These are phyloP conservation scores for Panulirus ornatus DNA, from an alignment of 1,140 invertebrate species.

Conservation along the genomic window DNA sequence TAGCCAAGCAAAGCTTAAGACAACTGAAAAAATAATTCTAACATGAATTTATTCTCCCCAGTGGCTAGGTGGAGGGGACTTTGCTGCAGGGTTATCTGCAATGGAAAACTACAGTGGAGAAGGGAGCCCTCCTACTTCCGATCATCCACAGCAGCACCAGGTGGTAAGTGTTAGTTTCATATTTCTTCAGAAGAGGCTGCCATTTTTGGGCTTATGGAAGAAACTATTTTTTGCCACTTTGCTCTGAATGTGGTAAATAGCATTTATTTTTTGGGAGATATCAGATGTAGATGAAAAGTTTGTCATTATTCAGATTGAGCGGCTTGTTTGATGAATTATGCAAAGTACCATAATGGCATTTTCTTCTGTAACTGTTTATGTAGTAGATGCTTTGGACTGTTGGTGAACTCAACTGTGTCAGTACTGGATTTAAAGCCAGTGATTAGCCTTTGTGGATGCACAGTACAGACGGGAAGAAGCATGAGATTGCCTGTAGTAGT, in stretches of 20 bases:
- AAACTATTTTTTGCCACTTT: too few relatives aligned
- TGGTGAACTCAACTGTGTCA: background rate
- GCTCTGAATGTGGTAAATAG: too few relatives aligned
- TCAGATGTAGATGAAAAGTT: too few relatives aligned
- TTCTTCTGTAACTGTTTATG: background rate
- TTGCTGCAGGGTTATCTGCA: background rate
- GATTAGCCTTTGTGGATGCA: background rate
- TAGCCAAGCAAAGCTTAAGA: too few relatives aligned
- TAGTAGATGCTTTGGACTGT: slow-evolving; percentile 3
- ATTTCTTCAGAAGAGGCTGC: background rate
- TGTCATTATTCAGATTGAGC: too few relatives aligned
- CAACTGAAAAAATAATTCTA: too few relatives aligned
- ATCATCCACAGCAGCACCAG: slow-evolving; percentile 21
- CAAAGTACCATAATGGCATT: background rate
- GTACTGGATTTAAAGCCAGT: background rate
- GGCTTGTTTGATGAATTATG: too few relatives aligned
- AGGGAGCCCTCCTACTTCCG: slow-evolving; percentile 19
- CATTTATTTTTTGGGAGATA: too few relatives aligned
- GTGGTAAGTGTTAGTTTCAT: slow-evolving; percentile 54
- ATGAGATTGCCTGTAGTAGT: background rate
- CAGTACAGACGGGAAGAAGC: background rate
- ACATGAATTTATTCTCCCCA: too few relatives aligned
- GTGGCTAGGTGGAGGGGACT: slow-evolving; percentile 58
- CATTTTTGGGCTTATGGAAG: slow-evolving; percentile 19
- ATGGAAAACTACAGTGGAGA: slow-evolving; percentile 29